Evolutionary conservation across 2,113 vertebrate species (phyloP), one percentile per base, ranked within the genome.

Genomic region (Uria lomvia): DNA sequence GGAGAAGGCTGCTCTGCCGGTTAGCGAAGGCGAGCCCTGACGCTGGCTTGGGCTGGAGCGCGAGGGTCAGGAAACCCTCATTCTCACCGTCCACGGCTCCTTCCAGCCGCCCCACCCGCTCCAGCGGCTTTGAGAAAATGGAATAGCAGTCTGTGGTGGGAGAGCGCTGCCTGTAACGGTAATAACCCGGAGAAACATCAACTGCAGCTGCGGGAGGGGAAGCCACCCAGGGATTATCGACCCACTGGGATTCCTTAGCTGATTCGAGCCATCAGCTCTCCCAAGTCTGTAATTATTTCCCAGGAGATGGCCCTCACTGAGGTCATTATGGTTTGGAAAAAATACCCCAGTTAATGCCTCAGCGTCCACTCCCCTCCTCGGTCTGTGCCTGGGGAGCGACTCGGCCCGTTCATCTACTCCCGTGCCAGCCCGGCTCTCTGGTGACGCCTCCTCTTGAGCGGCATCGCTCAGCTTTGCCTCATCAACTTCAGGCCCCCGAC

Each of bases 361-460:
- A 6, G 4, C 8, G 38, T 8, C 42, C 0, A 12, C 43, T 23
- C 32, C 32, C 18, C 55, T 82, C 75, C 60, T 21, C 6, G 7
- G 12, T 49, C 34, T 11, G 38, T 2, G 67, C 45, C 55, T 1
- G 3, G 38, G 76, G 59, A 66, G 49, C 5, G 5, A 11, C 81
- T 70, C 86, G 13, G 80, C 43, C 43, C 4, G 0, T 56, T 14
- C 43, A 17, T 16, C 82, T 66, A 1, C 55, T 40, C 36, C 67
- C 0, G 0, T 9, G 42, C 1, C 42, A n/a, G 12, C 4, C 47
- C 53, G 55, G 47, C 63, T 52, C 59, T 43, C 23, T 6, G 36
- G 0, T 4, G 18, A 5, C 2, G 58, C 24, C 36, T 3, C 4
- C 16, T 26, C 67, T 40, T 15, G 59, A 74, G 65, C 90, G 45